Evolutionary conservation across 2,113 vertebrate species (phyloP).

Genomic region (Microcebus jonahi): DNA sequence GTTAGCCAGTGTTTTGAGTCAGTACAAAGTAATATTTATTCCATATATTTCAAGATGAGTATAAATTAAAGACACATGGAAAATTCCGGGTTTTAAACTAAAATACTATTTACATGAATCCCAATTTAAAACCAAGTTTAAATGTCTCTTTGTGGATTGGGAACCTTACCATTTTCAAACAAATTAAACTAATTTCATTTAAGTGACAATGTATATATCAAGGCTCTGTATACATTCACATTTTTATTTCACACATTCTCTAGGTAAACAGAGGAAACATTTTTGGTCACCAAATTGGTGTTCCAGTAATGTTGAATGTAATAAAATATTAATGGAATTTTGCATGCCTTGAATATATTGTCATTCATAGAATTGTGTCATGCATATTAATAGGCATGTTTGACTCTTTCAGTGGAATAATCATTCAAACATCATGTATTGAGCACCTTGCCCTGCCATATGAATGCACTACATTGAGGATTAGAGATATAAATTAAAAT

Average conservation of each 20-base stretch:
- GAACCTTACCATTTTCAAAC: neutral
- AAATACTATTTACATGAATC: neutral
- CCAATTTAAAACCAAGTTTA: slow-evolving; percentile 16
- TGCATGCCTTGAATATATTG: neutral
- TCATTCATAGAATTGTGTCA: neutral
- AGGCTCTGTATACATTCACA: neutral
- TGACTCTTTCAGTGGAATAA: neutral
- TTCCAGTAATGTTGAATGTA: neutral
- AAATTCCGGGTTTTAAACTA: neutral
- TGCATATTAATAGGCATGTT: neutral
- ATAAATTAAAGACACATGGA: neutral
- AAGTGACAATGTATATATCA: neutral
- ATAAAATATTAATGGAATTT: neutral
- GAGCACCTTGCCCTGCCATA: neutral
- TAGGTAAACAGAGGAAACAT: neutral
- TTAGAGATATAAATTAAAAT: neutral
- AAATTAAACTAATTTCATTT: neutral
- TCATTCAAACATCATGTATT: neutral
- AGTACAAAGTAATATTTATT: neutral
- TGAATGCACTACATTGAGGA: neutral
- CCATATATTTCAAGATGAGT: neutral
- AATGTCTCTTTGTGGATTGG: neutral
- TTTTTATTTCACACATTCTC: neutral
- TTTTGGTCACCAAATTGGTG: neutral
- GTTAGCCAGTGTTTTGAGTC: neutral